Conservation (phyloP, 2,797 vertebrate species). For the Muscicapa comitata region DNA sequence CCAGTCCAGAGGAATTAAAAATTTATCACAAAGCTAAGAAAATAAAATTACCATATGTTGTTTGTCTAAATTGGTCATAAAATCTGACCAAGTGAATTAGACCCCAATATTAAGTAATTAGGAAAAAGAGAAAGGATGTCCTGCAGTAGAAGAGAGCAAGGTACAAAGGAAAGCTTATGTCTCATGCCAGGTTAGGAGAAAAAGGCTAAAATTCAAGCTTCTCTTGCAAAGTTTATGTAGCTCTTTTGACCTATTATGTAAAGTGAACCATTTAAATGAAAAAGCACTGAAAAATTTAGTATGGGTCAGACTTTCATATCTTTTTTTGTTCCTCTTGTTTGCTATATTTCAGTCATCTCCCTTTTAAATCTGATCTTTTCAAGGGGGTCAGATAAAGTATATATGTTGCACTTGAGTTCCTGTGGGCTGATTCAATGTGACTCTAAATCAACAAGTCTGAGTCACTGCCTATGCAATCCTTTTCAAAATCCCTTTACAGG, state of each 20-base stretch:
- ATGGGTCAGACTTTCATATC: not conserved
- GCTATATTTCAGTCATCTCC: not conserved
- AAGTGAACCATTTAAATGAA: not conserved
- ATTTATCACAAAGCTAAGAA: conserved; percentile 56
- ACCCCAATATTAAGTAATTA: conserved; percentile 34
- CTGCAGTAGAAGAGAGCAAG: not conserved
- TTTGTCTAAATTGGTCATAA: conserved; percentile 50
- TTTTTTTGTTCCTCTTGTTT: not conserved
- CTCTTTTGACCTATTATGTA: not conserved
- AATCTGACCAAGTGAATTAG: conserved; percentile 48
- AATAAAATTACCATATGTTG: conserved; percentile 52
- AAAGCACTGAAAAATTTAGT: not conserved
- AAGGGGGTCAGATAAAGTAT: not conserved
- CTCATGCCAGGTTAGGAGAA: not conserved
- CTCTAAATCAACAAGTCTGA: conserved; percentile 39
- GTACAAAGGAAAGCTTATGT: not conserved
- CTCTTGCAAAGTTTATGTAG: not conserved
- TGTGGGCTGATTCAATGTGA: not conserved
- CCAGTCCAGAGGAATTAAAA: conserved; percentile 43
- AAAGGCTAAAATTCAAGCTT: not conserved
- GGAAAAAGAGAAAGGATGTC: not conserved
- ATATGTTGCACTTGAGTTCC: not conserved
- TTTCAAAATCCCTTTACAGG: not conserved
- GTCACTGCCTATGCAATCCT: not conserved
- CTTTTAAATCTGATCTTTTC: conserved; percentile 23